Base-by-base conservation (phyloP, 2,888 invertebrate species). In the Dascillus cervinus region DNA sequence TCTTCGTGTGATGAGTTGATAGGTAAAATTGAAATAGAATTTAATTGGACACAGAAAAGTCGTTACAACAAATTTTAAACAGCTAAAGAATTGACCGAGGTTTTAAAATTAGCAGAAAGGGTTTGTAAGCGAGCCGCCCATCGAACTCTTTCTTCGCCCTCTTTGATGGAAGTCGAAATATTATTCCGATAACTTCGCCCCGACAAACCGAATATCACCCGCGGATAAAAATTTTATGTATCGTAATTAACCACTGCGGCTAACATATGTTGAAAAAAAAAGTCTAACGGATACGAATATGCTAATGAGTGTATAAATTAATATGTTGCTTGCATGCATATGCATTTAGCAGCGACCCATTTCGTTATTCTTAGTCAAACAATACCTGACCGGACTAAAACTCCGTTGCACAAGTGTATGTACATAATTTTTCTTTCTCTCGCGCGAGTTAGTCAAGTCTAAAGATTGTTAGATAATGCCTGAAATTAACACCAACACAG, bases 281-380 rank as follows among this genome's bases (percentile, higher is more conserved):
- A 58, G 55, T 60, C 64, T 65, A 65, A 64, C 65, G 65, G 65
- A 66, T 66, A 66, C 64, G 62, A 58, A 63, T 65, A 66, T 66
- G 65, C 63, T 65, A 65, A 66, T 66, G 60, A 62, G 56, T 53
- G 64, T 62, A 64, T 65, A 66, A 66, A 66, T 66, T 66, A 65
- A 66, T 65, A 65, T 62, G 64, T 64, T 62, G 63, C 59, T 62
- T 56, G 64, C 64, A 65, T 65, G 64, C 64, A 65, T 65, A 65
- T 65, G 65, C 62, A 65, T 65, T 62, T 49, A 43, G 47, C 42
- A 47, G 43, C 34, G 38, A 55, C 34, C 56, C 62, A 50, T 45
- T 34, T 34, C 29, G 43, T 29, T 42, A 30, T 24, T 56, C 37
- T 34, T 26, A 30, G 31, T 41, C 40, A 49, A 62, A 65, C 63